Base-by-base conservation (phyloP, 2,888 invertebrate genomes). In the Drosophila trichaetosa region DNA sequence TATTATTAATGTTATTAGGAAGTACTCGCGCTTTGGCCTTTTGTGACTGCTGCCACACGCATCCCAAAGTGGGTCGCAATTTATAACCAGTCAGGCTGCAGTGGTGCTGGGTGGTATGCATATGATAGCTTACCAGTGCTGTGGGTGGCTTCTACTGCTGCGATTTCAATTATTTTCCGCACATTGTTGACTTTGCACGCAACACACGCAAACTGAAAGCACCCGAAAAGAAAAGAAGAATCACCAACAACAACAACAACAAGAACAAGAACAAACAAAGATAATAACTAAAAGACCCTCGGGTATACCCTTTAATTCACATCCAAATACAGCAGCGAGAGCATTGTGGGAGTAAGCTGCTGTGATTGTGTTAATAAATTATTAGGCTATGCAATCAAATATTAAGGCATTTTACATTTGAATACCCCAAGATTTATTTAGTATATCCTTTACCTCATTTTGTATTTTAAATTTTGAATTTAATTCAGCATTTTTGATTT, bases 151-250 rank as follows among this genome's bases (percentile, higher is more conserved):
- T 62, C 49, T 40, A 36, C 63, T 66, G 54, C 65, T 66, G 82
- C 71, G 82, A 82, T 82, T 83, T 87, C 87, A 87, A 83, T 87
- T 83, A 87, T 79, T 79, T 82, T 73, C 73, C 57, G 65, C 73
- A 76, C 87, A 70, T 76, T 82, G 82, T 75, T 75, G 84, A 79
- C 79, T 71, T 62, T 83, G 67, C 70, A 58, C 69, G 64, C 68
- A 61, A 42, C 67, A 53, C 53, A 68, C 66, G 78, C 65, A 86
- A 74, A 72, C 73, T 72, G 83, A 78, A 80, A 83, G 51, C 49
- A 5, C 6, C 21, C 24, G 7, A 38, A 18, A 54, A n/a, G 4
- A 24, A 54, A 52, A 33, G 24, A 40, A 24, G 33, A 33, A 33
- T 33, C 33, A 33, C 10, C 33, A 33, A 11, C 33, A 33, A 33